These are phyloP conservation scores for Allobates femoralis DNA, from an alignment of 2,797 vertebrate species.

Conservation along the genomic window DNA sequence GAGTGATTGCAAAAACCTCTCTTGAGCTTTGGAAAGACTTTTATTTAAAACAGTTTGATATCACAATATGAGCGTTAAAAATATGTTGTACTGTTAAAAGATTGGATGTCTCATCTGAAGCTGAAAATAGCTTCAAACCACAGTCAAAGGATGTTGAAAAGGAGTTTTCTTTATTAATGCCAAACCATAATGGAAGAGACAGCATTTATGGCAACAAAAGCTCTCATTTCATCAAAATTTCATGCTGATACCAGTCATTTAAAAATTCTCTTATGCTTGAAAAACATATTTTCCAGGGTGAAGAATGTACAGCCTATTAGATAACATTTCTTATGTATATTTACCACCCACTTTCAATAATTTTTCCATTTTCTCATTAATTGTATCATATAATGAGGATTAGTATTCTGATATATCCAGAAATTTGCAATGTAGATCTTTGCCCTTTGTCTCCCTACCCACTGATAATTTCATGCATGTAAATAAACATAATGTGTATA, in stretches of 20 bases:
- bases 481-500: no score
- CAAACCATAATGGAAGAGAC: slow-evolving; percentile 39
- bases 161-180: slow-evolving; percentile 33
- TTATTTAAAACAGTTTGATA: not conserved
- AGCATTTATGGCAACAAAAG: slow-evolving; percentile 32
- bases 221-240: slow-evolving; percentile 30
- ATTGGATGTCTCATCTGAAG: not conserved
- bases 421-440: no score
- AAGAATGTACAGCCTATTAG: not conserved
- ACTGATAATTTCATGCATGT: no score
- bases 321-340: not conserved
- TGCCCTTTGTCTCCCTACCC: no score
- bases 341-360: not conserved
- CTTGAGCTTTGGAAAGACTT: no score
- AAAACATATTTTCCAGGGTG: not conserved
- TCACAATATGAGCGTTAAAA: not conserved
- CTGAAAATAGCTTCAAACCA: not conserved
- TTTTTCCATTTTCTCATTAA: not conserved
- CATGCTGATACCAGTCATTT: slow-evolving; percentile 22
- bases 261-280: not conserved
- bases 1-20: no score
- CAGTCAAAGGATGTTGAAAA: not conserved
- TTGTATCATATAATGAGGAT: no score
- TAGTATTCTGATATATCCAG: not conserved
- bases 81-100: not conserved